Conservation (phyloP, 1,140 invertebrate species). For the Eumeta japonica region DNA sequence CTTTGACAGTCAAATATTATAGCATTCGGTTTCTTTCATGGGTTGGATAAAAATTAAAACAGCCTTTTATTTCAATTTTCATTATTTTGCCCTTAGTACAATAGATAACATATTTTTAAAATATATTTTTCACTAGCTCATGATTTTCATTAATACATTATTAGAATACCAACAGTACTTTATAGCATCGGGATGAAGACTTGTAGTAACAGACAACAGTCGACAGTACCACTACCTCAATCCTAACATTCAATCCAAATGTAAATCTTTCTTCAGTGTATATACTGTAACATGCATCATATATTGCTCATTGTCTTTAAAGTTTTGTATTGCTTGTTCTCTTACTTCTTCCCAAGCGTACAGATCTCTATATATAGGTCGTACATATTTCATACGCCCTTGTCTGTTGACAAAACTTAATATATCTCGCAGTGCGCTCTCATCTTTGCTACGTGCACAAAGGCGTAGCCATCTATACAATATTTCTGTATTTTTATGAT, state of each 20-base stretch:
- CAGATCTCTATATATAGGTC: constrained; percentile 85
- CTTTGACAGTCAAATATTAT: too few species aligned
- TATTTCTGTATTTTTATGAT: constrained; percentile 76
- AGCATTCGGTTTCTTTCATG: too few species aligned
- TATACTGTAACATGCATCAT: constrained; percentile 83
- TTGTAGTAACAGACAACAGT: too few species aligned
- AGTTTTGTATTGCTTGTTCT: constrained; percentile 70
- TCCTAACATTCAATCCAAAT: constrained; percentile 54
- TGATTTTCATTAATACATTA: too few species aligned
- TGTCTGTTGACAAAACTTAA: constrained; percentile 78
- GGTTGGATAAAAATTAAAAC: too few species aligned
- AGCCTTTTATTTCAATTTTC: too few species aligned
- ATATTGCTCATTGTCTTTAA: constrained; percentile 64
- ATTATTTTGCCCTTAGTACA: too few species aligned
- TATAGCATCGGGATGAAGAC: too few species aligned
- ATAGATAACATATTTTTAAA: too few species aligned
- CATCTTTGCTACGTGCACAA: constrained; percentile 71
- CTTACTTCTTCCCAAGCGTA: constrained; percentile 75
- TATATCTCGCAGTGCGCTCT: constrained; percentile 64
- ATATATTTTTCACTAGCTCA: too few species aligned
- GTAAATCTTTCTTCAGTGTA: constrained; percentile 75
- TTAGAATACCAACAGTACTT: too few species aligned
- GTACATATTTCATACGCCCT: constrained; percentile 88
- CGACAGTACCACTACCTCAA: too few species aligned
- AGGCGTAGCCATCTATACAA: constrained; percentile 79